Evolutionary conservation across 2,113 vertebrate genomes (phyloP).

Genomic region (Lamprotornis superbus): DNA sequence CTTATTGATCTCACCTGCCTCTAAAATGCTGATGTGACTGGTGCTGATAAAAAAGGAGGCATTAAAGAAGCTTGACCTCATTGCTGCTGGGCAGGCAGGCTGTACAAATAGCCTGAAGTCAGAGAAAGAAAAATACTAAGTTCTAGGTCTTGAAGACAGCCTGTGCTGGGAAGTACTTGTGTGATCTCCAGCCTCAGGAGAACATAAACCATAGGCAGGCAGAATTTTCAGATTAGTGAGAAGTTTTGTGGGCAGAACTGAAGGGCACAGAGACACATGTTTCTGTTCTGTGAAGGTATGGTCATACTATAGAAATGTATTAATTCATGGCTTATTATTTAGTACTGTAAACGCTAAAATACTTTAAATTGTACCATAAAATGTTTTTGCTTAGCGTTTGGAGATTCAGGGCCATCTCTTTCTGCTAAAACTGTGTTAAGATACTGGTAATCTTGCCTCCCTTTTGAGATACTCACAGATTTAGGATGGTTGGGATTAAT

Average conservation of each 20-base stretch:
- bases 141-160: neutral
- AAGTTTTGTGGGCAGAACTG: neutral
- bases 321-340: neutral
- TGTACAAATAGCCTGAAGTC: neutral
- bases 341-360: neutral
- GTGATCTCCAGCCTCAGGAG: neutral
- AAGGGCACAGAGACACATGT: neutral
- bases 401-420: neutral
- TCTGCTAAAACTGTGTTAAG: neutral
- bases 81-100: neutral
- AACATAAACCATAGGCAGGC: neutral
- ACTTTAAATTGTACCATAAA: neutral
- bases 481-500: neutral
- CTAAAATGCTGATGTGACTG: neutral
- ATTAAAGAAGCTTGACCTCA: neutral
- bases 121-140: neutral
- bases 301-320: neutral
- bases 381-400: neutral
- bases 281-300: neutral
- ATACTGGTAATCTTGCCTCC: neutral
- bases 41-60: neutral
- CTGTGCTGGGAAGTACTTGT: neutral
- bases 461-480: neutral
- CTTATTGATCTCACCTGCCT: neutral
- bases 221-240: neutral